Percentiles rank a stretch among this genome's conserved stretches.
These are phyloP conservation scores for Naja naja DNA, from an alignment of 2,113 vertebrate genomes.

Conservation along the genomic window DNA sequence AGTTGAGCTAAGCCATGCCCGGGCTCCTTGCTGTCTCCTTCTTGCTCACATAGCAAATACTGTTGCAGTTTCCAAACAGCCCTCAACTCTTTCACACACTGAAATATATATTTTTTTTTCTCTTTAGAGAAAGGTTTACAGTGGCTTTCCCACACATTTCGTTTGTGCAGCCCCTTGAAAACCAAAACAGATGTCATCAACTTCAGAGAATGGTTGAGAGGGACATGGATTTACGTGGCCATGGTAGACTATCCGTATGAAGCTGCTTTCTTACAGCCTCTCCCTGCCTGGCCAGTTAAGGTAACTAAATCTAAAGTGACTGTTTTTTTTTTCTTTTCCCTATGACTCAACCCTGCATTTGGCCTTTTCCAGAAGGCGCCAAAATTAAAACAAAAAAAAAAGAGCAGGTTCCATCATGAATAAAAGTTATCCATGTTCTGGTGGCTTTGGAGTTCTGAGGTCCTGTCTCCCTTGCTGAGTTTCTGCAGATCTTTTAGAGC, in stretches of 20 bases:
- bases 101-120: not conserved
- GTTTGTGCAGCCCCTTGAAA: conserved; percentile 80
- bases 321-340: too few species aligned
- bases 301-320: conserved; percentile 62
- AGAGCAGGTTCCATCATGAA: not conserved
- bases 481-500: too few species aligned
- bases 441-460: not conserved
- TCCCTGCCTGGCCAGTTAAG: conserved; percentile 92
- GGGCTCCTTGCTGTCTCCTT: too few species aligned
- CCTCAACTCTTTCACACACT: too few species aligned
- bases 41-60: too few species aligned
- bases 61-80: too few species aligned
- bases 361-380: not conserved
- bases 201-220: conserved; percentile 89
- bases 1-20: too few species aligned
- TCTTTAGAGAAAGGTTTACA: conserved; percentile 77
- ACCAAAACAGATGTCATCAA: conserved; percentile 54
- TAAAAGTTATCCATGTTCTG: not conserved
- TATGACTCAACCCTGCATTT: not conserved
- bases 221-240: conserved; percentile 92
- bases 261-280: conserved; percentile 87
- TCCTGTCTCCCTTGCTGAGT: not conserved
- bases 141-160: conserved; percentile 84
- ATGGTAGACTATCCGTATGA: conserved; percentile 95
- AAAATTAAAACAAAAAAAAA: not conserved